Evolutionary conservation across 2,888 invertebrate genomes (phyloP).

Genomic region (Timema podura): DNA sequence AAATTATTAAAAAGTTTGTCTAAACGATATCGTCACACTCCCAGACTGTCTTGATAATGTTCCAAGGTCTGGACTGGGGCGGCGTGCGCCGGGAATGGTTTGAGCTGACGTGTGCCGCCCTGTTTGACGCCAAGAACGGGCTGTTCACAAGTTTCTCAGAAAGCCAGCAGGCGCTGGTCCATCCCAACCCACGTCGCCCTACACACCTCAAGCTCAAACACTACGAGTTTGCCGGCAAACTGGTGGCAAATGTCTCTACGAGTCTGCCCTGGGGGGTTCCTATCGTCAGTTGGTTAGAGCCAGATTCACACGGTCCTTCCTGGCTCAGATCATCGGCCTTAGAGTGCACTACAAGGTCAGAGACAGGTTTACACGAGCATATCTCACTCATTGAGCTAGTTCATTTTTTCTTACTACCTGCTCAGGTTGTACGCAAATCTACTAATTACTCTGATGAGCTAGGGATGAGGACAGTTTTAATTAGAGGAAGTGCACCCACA

Average conservation of each 20-base stretch:
- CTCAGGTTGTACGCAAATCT: too few species aligned
- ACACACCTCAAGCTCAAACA: slow-evolving; percentile 77
- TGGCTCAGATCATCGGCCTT: slow-evolving; percentile 90
- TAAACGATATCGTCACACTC: too few species aligned
- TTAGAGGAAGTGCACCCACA: too few species aligned
- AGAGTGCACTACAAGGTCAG: slow-evolving; percentile 85
- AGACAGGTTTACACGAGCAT: slow-evolving; percentile 4
- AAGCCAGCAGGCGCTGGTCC: slow-evolving; percentile 80
- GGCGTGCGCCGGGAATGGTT: slow-evolving; percentile 94
- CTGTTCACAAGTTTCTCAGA: slow-evolving; percentile 85
- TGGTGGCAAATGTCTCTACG: slow-evolving; percentile 92
- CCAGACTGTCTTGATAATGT: background rate
- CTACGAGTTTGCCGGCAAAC: slow-evolving; percentile 88
- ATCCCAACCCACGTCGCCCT: slow-evolving; percentile 80
- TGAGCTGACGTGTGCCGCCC: slow-evolving; percentile 77
- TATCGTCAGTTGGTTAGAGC: slow-evolving; percentile 85
- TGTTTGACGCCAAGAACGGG: slow-evolving; percentile 80
- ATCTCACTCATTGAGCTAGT: background rate
- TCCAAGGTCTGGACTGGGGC: slow-evolving; percentile 85
- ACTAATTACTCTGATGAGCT: too few species aligned
- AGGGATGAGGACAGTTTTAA: too few species aligned
- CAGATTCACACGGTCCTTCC: slow-evolving; percentile 84
- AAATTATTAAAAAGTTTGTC: too few species aligned
- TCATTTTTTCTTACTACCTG: too few species aligned
- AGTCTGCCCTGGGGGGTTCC: slow-evolving; percentile 84